Base-by-base conservation (phyloP, 2,888 invertebrate species). In the Gymnosoma rotundatum region DNA sequence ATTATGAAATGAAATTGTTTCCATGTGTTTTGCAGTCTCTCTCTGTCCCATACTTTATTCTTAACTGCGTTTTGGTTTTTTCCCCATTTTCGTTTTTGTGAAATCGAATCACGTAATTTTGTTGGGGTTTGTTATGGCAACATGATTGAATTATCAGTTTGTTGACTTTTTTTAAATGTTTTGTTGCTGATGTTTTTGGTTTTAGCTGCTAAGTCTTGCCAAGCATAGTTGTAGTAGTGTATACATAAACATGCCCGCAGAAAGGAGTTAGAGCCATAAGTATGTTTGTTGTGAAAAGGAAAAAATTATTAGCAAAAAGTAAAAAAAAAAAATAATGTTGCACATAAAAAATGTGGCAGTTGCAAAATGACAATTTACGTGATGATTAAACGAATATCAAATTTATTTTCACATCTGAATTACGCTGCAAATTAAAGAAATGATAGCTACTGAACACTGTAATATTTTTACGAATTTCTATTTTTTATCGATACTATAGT, bases 141-240 rank as follows among this genome's bases (percentile, higher is more conserved):
- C 89, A 89, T 88, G 89, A 90, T 90, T 90, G 90, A 90, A 89
- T 90, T 90, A 90, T 90, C 90, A 90, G 89, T 90, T 90, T 90
- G 89, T 90, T 90, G 90, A 89, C 89, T 89, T 87, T 88, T 86
- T 82, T 60, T 20, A 1, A 60, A 58, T 48, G 82, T 88, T 86
- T 48, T 50, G 36, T 42, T 69, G 76, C 42, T 58, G 32, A 21
- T 58, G 48, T 42, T 50, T 72, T 42, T 42, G 14, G 38, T 42
- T 69, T 61, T 61, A 52, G 76, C 50, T 76, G n/a, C 14, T 32
- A 66, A 66, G 75, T 32, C 14, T 48, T 25, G 18, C 4, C 18
- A 9, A 45, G 54, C 20, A 38, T 1, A 20, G 48, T 72, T 88
- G 88, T 88, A 85, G 87, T 87, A 42, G 42, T 32, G 25, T 45